Conservation (phyloP, 2,888 invertebrate species). For the Phasia obesa region DNA sequence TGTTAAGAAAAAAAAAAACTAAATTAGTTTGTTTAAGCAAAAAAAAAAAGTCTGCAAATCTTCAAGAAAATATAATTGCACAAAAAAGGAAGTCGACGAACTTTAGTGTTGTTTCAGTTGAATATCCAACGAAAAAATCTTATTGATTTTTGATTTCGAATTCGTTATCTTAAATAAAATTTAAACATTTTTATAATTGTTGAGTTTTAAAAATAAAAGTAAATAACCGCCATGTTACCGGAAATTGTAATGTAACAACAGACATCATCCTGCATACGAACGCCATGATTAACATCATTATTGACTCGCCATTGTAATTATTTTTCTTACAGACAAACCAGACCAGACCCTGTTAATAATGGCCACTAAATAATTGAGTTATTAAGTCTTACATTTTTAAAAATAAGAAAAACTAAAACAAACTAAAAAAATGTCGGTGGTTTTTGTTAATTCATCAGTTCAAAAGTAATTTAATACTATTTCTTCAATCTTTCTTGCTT, state of each 20-base stretch:
- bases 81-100: not conserved
- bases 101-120: slow-evolving; percentile 17
- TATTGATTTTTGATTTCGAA: not conserved
- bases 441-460: slow-evolving; percentile 22
- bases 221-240: slow-evolving; percentile 54
- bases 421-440: slow-evolving; percentile 20
- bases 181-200: slow-evolving; percentile 78
- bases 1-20: not conserved
- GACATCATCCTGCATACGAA: slow-evolving; percentile 61
- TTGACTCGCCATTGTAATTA: slow-evolving; percentile 55
- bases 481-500: slow-evolving; percentile 26
- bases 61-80: not conserved
- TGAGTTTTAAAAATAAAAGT: slow-evolving; percentile 60
- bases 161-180: slow-evolving; percentile 26
- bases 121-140: no score
- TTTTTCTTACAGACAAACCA: slow-evolving; percentile 14
- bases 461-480: not conserved
- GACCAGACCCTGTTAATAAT: slow-evolving; percentile 49
- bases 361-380: slow-evolving; percentile 54
- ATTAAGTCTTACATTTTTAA: slow-evolving; percentile 18
- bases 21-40: slow-evolving; percentile 19
- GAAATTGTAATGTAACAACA: slow-evolving; percentile 73
- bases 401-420: not conserved
- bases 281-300: slow-evolving; percentile 35
- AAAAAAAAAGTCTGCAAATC: slow-evolving; percentile 1